A percentile compares a stretch with the other conserved stretches of the same genome.
These are phyloP conservation scores for Argopecten irradians DNA, from an alignment of 1,140 invertebrate species.

Conservation along the genomic window DNA sequence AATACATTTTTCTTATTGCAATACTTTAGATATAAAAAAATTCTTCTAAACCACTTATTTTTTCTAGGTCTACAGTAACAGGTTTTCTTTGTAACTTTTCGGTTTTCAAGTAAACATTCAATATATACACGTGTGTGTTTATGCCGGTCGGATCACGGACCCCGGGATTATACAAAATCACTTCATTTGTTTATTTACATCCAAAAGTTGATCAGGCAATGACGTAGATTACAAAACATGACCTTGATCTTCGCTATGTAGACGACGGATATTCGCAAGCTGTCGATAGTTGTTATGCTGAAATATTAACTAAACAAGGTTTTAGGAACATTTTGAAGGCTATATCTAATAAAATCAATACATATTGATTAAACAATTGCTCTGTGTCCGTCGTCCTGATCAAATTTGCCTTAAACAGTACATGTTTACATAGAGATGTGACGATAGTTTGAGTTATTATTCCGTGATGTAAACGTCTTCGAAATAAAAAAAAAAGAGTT, in stretches of 20 bases:
- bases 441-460: too few relatives aligned
- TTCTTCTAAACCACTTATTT: too few relatives aligned
- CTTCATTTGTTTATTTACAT: background rate
- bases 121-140: background rate
- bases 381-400: background rate
- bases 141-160: background rate
- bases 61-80: too few relatives aligned
- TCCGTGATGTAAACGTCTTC: too few relatives aligned
- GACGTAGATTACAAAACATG: background rate
- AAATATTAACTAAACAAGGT: background rate
- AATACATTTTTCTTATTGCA: too few relatives aligned
- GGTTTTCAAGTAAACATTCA: too few relatives aligned
- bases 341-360: background rate
- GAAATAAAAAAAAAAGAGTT: too few relatives aligned
- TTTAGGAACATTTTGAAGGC: background rate
- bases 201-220: background rate
- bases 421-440: background rate
- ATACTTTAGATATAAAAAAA: too few relatives aligned
- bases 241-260: background rate
- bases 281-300: background rate
- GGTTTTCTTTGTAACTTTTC: too few relatives aligned
- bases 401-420: background rate
- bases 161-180: background rate
- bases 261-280: background rate
- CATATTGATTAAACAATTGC: background rate